A percentile compares a stretch with the other conserved stretches of the same genome.
These are phyloP conservation scores for Hoplodrina ambigua DNA, from an alignment of 2,888 invertebrate genomes.

Conservation along the genomic window DNA sequence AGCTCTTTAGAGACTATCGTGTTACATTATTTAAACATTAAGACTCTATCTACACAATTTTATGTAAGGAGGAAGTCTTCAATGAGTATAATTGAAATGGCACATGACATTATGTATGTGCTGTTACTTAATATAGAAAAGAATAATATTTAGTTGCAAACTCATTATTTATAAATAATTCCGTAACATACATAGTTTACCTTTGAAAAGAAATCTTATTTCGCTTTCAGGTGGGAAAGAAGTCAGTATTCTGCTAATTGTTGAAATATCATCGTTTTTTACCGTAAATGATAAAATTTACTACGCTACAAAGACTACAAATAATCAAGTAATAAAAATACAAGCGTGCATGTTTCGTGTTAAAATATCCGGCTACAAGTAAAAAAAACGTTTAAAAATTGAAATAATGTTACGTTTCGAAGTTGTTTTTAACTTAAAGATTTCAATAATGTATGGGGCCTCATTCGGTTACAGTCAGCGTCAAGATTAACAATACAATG, in stretches of 20 bases:
- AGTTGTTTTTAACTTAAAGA: slow-evolving; percentile 27
- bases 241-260: slow-evolving; percentile 13
- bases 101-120: background rate
- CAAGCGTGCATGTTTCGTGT: slow-evolving; percentile 50
- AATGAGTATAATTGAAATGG: background rate
- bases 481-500: slow-evolving; percentile 28
- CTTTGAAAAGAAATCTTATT: slow-evolving; percentile 15
- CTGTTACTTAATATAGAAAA: background rate
- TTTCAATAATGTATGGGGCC: slow-evolving; percentile 36
- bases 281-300: slow-evolving; percentile 39
- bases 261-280: slow-evolving; percentile 18
- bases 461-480: slow-evolving; percentile 21
- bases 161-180: background rate
- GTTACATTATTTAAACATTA: slow-evolving; percentile 50
- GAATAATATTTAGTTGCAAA: background rate
- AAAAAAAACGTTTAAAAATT: slow-evolving; percentile 40
- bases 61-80: background rate
- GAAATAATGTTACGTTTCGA: slow-evolving; percentile 23
- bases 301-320: slow-evolving; percentile 40
- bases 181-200: background rate
- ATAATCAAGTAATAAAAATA: slow-evolving; percentile 48
- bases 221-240: slow-evolving; percentile 23
- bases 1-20: slow-evolving; percentile 32
- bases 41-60: slow-evolving; percentile 8
- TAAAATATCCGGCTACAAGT: slow-evolving; percentile 24